Conservation (phyloP, 2,113 vertebrate genomes). For the Todiramphus chloris region DNA sequence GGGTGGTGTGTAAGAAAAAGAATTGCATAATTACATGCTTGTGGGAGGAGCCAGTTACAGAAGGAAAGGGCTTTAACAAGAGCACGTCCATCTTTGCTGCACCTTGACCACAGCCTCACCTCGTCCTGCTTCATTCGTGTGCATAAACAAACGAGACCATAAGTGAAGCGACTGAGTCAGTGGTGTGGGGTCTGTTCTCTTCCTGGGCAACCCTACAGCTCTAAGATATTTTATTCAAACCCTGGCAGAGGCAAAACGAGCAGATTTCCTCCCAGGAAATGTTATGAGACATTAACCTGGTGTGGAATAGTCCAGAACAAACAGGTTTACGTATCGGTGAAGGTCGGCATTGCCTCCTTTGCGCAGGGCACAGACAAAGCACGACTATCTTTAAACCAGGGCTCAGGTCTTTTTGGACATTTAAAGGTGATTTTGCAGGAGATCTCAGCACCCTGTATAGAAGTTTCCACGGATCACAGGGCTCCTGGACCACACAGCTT, state of each 20-base stretch:
- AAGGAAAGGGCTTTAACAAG: background rate
- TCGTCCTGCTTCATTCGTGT: background rate
- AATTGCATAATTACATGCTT: background rate
- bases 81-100: background rate
- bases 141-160: background rate
- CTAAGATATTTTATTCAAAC: background rate
- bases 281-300: background rate
- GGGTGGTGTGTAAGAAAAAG: background rate
- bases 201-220: background rate
- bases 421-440: background rate
- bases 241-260: background rate
- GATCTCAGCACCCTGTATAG: background rate
- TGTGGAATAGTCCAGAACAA: background rate
- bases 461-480: background rate
- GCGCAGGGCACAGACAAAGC: background rate
- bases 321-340: background rate
- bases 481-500: background rate
- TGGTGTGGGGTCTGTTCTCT: background rate
- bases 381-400: background rate
- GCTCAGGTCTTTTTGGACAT: background rate
- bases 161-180: background rate
- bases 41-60: background rate
- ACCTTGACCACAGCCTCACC: background rate
- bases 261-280: conserved; percentile 2
- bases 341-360: background rate